Conservation (phyloP, 2,888 invertebrate species). For the Phengaris alcon region DNA sequence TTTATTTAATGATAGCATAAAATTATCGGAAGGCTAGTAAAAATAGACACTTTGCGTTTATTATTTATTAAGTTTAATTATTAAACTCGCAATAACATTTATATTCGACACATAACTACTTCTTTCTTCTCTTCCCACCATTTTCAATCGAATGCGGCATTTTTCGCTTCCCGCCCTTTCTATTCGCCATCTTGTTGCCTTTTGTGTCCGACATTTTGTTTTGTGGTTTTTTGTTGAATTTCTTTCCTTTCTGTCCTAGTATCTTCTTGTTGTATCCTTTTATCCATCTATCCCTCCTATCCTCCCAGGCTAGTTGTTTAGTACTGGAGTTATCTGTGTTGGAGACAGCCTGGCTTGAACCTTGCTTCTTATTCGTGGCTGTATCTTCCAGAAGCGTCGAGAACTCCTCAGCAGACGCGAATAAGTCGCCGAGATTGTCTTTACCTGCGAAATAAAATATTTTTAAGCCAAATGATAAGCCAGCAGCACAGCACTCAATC, state of each 20-base stretch:
- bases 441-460: constrained; percentile 48
- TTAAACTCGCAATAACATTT: background rate
- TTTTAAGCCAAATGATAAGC: too few species aligned
- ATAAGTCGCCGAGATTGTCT: constrained; percentile 81
- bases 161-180: constrained; percentile 57
- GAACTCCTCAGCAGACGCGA: constrained; percentile 94
- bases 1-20: background rate
- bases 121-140: constrained; percentile 35
- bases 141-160: constrained; percentile 39
- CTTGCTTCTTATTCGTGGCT: constrained; percentile 81
- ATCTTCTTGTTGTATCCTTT: constrained; percentile 77
- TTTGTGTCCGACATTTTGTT: constrained; percentile 39
- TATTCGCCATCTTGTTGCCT: constrained; percentile 47
- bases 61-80: background rate
- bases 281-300: constrained; percentile 82
- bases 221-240: constrained; percentile 41
- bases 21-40: background rate
- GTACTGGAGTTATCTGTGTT: constrained; percentile 88
- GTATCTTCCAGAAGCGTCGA: constrained; percentile 92
- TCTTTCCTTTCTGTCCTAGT: constrained; percentile 53
- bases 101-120: background rate
- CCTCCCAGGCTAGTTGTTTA: constrained; percentile 91
- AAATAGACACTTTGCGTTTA: background rate
- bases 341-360: constrained; percentile 83
- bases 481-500: too few species aligned